Percentiles rank a stretch among this genome's conserved stretches.
These are phyloP conservation scores for Triplophysa rosa DNA, from an alignment of 2,113 vertebrate genomes.

Conservation along the genomic window DNA sequence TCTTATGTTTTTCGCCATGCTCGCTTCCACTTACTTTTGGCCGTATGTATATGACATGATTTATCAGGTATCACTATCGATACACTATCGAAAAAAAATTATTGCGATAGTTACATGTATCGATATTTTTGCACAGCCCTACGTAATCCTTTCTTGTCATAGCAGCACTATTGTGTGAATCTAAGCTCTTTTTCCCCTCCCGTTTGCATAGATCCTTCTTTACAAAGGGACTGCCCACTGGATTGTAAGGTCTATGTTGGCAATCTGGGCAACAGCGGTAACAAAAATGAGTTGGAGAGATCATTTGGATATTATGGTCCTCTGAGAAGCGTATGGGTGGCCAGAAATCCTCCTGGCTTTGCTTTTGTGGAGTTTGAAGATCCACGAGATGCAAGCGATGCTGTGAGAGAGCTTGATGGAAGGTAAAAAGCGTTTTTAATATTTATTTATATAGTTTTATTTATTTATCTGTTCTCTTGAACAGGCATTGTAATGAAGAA, in stretches of 20 bases:
- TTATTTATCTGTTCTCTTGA: background rate
- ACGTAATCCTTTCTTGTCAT: background rate
- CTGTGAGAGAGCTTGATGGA: slow-evolving; percentile 96
- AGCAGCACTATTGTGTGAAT: background rate
- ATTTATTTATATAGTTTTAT: background rate
- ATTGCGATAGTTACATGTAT: too few relatives aligned
- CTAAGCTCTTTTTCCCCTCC: background rate
- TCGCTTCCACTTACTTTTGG: too few relatives aligned
- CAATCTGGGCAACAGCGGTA: slow-evolving; percentile 97
- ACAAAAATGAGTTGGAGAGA: slow-evolving; percentile 94
- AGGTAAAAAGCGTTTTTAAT: slow-evolving; percentile 75
- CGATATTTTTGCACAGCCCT: too few relatives aligned
- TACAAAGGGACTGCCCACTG: slow-evolving; percentile 91
- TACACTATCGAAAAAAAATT: too few relatives aligned
- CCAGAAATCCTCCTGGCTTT: slow-evolving; percentile 95
- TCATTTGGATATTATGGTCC: slow-evolving; percentile 97
- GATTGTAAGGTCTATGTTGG: slow-evolving; percentile 99
- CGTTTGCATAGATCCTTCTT: slow-evolving; percentile 71
- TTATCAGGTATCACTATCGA: too few relatives aligned
- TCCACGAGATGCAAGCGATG: slow-evolving; percentile 94
- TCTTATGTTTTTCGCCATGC: too few relatives aligned
- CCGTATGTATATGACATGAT: too few relatives aligned
- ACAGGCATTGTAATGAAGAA: background rate
- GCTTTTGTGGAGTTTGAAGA: slow-evolving; percentile 99
- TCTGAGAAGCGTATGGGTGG: slow-evolving; percentile 95